Conservation (phyloP, 2,888 invertebrate species). For the Steinernema scapterisci region DNA sequence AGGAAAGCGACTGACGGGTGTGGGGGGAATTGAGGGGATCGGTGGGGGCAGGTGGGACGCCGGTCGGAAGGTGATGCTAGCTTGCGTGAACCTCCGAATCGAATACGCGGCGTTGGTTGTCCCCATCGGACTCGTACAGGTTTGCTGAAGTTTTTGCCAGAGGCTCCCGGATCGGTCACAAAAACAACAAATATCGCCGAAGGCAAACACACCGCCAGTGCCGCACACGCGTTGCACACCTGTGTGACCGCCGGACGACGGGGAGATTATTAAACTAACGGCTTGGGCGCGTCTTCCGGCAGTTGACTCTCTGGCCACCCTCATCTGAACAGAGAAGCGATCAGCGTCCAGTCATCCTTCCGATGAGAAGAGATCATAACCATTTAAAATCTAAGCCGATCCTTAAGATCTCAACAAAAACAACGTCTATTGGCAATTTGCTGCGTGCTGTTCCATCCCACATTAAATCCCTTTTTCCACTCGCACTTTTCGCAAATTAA, state of each 20-base stretch:
- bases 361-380: not conserved
- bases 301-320: not conserved
- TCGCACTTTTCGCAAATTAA: not conserved
- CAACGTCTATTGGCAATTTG: not conserved
- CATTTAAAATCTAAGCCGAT: not conserved
- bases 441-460: conserved; percentile 7
- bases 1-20: conserved; percentile 24
- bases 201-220: conserved; percentile 2
- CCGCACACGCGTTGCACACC: conserved; percentile 21
- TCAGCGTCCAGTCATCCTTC: not conserved
- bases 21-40: conserved; percentile 7
- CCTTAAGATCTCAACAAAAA: not conserved
- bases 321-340: not conserved
- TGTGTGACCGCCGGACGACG: conserved; percentile 14
- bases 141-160: not conserved
- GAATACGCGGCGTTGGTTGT: conserved; percentile 54
- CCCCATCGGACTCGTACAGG: conserved; percentile 44
- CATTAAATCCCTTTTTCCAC: not conserved
- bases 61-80: not conserved
- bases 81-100: conserved; percentile 52
- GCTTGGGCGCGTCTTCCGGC: conserved; percentile 21
- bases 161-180: not conserved
- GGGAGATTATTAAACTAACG: conserved; percentile 27
- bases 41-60: not conserved
- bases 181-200: conserved; percentile 27